phyloP scores from a whole-genome alignment of 2,797 vertebrate genomes.

The Neostethus bicornis region DNA sequence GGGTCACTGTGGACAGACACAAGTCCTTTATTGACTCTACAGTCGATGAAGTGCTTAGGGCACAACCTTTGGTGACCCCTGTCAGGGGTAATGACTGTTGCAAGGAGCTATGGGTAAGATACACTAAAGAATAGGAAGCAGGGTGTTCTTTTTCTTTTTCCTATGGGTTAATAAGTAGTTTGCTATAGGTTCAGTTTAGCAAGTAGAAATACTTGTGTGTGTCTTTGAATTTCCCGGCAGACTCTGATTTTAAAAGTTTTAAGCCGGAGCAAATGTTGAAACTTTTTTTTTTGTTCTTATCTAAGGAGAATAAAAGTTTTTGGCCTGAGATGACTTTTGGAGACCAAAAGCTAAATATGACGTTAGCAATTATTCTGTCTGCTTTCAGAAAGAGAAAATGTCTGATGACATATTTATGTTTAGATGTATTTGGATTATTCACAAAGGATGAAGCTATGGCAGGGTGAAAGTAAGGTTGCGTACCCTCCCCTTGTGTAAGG shows the following conservation, averaged over 20 bases:
- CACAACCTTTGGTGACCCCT: slow-evolving; percentile 80
- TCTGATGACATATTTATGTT: no score
- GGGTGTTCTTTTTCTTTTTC: slow-evolving; percentile 21
- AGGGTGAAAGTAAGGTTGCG: no score
- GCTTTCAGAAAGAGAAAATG: no score
- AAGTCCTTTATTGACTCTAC: slow-evolving; percentile 79
- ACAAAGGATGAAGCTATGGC: no score
- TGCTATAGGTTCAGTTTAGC: slow-evolving; percentile 16
- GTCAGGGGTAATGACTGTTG: slow-evolving; percentile 77
- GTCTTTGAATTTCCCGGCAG: slow-evolving; percentile 12
- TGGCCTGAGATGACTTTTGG: no score
- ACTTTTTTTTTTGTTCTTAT: neutral
- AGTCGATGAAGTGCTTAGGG: slow-evolving; percentile 77
- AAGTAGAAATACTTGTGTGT: slow-evolving; percentile 24
- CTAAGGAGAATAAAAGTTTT: neutral
- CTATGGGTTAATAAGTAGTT: slow-evolving; percentile 32
- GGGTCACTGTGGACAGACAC: slow-evolving; percentile 67
- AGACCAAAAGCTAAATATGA: no score
- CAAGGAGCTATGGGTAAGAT: slow-evolving; percentile 59
- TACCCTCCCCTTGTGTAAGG: no score
- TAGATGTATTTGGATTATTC: no score
- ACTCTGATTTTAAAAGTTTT: slow-evolving; percentile 26
- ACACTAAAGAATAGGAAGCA: slow-evolving; percentile 32
- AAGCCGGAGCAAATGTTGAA: slow-evolving; percentile 9
- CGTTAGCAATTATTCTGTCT: no score